Evolutionary conservation across 2,888 invertebrate genomes (phyloP).

Genomic region (Erpobdella octoculata): DNA sequence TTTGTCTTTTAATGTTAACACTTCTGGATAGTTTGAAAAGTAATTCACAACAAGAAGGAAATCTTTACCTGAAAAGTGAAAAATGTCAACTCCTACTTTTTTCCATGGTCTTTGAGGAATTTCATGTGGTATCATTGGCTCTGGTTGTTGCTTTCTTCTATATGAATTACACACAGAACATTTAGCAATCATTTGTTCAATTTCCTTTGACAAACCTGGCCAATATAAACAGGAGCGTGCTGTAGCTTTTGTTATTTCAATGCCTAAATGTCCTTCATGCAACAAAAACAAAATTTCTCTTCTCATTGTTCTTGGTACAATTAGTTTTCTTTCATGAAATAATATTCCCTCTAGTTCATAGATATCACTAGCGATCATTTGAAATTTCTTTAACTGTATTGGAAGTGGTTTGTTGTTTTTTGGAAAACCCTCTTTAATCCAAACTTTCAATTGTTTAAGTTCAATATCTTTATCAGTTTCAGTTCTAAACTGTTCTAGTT

Average conservation of each 20-base stretch:
- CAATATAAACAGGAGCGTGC: constrained; percentile 30
- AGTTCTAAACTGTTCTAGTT: constrained; percentile 20
- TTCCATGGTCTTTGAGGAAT: constrained; percentile 34
- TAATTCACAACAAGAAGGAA: constrained; percentile 37
- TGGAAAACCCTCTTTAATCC: constrained; percentile 14
- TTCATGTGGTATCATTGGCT: constrained; percentile 31
- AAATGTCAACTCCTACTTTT: constrained; percentile 35
- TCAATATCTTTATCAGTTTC: constrained; percentile 22
- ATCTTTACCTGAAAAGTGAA: constrained; percentile 27
- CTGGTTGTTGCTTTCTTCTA: constrained; percentile 13
- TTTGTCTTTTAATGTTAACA: constrained; percentile 35
- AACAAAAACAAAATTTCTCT: constrained; percentile 16
- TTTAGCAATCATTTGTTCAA: constrained; percentile 20
- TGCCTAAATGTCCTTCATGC: constrained; percentile 31
- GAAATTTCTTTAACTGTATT: not conserved
- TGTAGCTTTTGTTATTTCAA: constrained; percentile 25
- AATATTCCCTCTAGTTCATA: constrained; percentile 26
- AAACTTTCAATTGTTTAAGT: constrained; percentile 5
- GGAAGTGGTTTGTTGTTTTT: constrained; percentile 8
- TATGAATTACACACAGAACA: too few relatives aligned
- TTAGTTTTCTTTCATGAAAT: constrained; percentile 13
- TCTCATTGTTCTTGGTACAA: constrained; percentile 19
- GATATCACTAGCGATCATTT: constrained; percentile 23
- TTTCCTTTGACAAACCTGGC: constrained; percentile 30
- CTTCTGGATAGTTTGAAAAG: constrained; percentile 38